Evolutionary conservation across 2,888 invertebrate species (phyloP), one percentile per base, ranked within the genome.

Genomic region (Ecdyonurus torrentis): DNA sequence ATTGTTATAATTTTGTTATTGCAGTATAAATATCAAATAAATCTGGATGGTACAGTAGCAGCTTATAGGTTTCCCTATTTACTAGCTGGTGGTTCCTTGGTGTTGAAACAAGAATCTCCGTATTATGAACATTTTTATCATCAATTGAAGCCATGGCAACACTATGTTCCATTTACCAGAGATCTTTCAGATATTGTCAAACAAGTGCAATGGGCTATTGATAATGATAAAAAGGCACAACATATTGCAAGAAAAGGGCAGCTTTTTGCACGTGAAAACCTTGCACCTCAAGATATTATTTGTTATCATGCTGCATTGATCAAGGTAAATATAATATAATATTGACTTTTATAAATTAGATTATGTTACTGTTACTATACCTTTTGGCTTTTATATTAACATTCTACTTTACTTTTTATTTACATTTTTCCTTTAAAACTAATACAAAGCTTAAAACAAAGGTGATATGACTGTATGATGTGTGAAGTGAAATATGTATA

Each of bases 121-220:
- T 97, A 91, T 75, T 91, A 93, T 73, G 97, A 98, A 78, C 89
- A 91, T 77, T 98, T 95, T 75, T 98, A 98, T 72, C 75, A 80
- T 52, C 80, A 87, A 67, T 75, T 96, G 15, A 72, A 78, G 63
- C 85, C 91, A 1, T 83, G 84, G 76, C 77, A 82, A 69, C 96
- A 98, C 75, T 98, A 85, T 73, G 77, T 97, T 63, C 89, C 94
- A 5, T 78, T 96, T 52, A 83, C 86, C 70, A 75, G 80, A 59
- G 87, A 96, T 74, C 77, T 97, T 22, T 84, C 86, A 7, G 85
- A 97, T 77, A 77, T 97, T 59, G 76, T 88, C 2, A 83, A 89
- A 24, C 84, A 85, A 73, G 76, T 97, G 65, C 76, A 78, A 24
- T 92, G 91, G 91, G 89, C 91, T 0, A 79, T 79, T 55, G 72